phyloP scores from a whole-genome alignment of 2,888 invertebrate species.

The Cylindroiulus punctatus region DNA sequence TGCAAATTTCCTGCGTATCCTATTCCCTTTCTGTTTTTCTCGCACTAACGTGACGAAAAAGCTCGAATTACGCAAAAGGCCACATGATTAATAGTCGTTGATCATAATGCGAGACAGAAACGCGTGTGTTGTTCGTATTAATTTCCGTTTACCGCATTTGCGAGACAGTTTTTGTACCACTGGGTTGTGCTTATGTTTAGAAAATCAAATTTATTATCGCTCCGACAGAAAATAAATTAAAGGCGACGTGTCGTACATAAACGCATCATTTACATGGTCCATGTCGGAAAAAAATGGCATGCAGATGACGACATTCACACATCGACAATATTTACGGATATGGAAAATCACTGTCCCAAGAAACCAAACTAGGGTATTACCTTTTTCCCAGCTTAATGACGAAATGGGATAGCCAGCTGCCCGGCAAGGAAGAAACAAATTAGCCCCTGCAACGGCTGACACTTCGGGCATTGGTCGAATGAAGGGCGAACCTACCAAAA shows the following conservation, averaged over 20 bases:
- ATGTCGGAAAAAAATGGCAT: background rate
- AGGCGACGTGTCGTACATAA: background rate
- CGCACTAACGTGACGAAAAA: background rate
- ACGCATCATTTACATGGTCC: background rate
- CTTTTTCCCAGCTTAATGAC: conserved; percentile 82
- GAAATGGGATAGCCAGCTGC: conserved; percentile 88
- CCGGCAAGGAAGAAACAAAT: conserved; percentile 81
- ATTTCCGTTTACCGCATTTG: conserved; percentile 35
- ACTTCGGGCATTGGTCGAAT: conserved; percentile 66
- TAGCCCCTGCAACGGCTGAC: conserved; percentile 82
- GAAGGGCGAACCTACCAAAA: conserved; percentile 67
- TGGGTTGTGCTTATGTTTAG: background rate
- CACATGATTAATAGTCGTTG: conserved; percentile 6
- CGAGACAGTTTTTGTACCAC: conserved; percentile 15
- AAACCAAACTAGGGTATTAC: conserved; percentile 62
- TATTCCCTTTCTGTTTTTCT: background rate
- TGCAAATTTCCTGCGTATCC: background rate
- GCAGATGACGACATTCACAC: background rate
- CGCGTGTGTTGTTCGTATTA: conserved; percentile 25
- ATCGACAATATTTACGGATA: conserved; percentile 5
- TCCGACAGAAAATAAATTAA: conserved; percentile 6
- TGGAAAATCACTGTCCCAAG: background rate
- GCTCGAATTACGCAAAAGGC: background rate
- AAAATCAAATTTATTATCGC: background rate
- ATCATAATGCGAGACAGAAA: background rate